Evolutionary conservation across 2,797 vertebrate genomes (phyloP).

Genomic region (Echeneis naucrates): DNA sequence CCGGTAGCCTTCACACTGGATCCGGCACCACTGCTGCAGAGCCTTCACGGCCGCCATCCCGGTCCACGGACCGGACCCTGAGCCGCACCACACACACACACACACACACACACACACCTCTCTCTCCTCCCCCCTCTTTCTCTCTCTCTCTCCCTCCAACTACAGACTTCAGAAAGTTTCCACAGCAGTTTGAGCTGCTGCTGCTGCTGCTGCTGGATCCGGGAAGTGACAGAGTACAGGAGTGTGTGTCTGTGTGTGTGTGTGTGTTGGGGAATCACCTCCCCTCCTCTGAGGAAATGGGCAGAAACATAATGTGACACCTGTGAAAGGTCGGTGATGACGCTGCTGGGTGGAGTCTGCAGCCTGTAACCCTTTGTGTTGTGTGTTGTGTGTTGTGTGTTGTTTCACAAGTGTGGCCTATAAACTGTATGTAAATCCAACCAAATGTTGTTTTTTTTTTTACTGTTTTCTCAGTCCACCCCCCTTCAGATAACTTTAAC

Average conservation of each 20-base stretch:
- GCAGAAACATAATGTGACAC: constrained; percentile 54
- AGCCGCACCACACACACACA: too few species aligned
- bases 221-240: constrained; percentile 6
- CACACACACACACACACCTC: too few species aligned
- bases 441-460: neutral
- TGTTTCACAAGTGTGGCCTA: neutral
- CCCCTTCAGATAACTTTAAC: neutral
- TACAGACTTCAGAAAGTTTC: constrained; percentile 45
- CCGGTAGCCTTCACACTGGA: constrained; percentile 92
- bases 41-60: constrained; percentile 92
- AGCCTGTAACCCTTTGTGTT: constrained; percentile 13
- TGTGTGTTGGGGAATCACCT: constrained; percentile 22
- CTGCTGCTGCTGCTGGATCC: constrained; percentile 35
- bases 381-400: neutral
- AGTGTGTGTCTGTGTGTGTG: neutral
- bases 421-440: neutral
- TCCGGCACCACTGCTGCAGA: constrained; percentile 95
- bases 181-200: constrained; percentile 29
- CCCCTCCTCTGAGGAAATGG: neutral
- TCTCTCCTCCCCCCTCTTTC: neutral
- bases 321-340: constrained; percentile 58
- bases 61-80: constrained; percentile 25
- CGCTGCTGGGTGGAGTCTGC: constrained; percentile 55
- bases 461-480: neutral
- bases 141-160: neutral